Conservation (phyloP, 2,888 invertebrate species). For the Dioctria rufipes region DNA sequence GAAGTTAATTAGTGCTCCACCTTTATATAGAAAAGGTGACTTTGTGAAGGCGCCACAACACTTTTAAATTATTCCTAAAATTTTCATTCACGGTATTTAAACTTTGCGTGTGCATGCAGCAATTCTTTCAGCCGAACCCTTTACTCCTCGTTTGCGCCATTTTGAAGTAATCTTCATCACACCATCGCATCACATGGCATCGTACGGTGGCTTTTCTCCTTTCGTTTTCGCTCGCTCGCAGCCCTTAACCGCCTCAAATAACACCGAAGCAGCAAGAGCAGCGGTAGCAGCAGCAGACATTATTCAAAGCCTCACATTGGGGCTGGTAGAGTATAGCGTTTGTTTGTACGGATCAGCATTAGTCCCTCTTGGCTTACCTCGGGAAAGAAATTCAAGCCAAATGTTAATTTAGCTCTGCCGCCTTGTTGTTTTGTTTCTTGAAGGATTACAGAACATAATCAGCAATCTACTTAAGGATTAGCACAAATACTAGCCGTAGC, state of each 20-base stretch:
- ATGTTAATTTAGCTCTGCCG: slow-evolving; percentile 52
- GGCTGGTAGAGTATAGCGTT: not conserved
- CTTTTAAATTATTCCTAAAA: slow-evolving; percentile 23
- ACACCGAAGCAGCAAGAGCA: not conserved
- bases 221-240: not conserved
- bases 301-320: not conserved
- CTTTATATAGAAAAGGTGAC: not conserved
- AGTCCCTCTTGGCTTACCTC: slow-evolving; percentile 24
- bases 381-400: slow-evolving; percentile 50
- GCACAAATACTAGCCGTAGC: slow-evolving; percentile 50
- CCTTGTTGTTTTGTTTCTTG: slow-evolving; percentile 51
- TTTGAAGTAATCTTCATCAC: slow-evolving; percentile 11
- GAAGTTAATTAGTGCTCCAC: slow-evolving; percentile 20
- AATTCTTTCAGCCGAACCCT: not conserved
- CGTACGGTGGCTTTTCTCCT: not conserved
- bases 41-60: not conserved
- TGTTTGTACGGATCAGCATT: slow-evolving; percentile 8
- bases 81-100: slow-evolving; percentile 1
- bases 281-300: not conserved
- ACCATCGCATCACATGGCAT: not conserved
- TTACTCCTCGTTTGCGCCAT: not conserved
- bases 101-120: slow-evolving; percentile 4
- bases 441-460: slow-evolving; percentile 54
- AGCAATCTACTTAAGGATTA: slow-evolving; percentile 54
- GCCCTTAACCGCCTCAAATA: not conserved